Evolutionary conservation across 2,888 invertebrate species (phyloP).

Genomic region (Scaptomyza flava): DNA sequence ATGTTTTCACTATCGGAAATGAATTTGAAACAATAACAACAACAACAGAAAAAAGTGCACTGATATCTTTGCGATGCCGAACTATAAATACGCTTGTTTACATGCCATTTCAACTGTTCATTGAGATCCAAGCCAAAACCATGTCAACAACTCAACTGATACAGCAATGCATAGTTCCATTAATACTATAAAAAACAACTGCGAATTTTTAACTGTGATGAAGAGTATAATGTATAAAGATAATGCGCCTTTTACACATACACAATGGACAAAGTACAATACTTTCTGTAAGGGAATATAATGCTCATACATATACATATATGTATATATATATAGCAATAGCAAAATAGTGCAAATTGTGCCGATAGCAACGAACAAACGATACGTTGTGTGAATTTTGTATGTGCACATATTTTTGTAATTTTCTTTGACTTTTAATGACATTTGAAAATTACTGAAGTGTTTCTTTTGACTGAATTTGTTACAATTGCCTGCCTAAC

Average conservation of each 20-base stretch:
- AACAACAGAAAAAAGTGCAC: slow-evolving; percentile 1
- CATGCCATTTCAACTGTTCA: slow-evolving; percentile 3
- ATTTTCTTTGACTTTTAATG: slow-evolving; percentile 23
- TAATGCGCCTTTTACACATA: background rate
- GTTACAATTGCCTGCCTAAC: slow-evolving; percentile 3
- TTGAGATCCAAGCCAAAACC: background rate
- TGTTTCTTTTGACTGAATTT: slow-evolving; percentile 11
- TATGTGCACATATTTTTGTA: slow-evolving; percentile 20
- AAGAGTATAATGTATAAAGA: background rate
- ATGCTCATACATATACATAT: background rate
- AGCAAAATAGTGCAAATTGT: slow-evolving; percentile 26
- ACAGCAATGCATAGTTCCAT: background rate
- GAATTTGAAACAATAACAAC: slow-evolving; percentile 55
- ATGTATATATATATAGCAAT: slow-evolving; percentile 2
- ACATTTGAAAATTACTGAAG: slow-evolving; percentile 4
- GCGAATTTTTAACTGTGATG: background rate
- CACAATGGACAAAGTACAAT: background rate
- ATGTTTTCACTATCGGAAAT: slow-evolving; percentile 65
- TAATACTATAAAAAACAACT: background rate
- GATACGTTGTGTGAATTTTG: slow-evolving; percentile 4
- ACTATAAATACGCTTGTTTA: slow-evolving; percentile 25
- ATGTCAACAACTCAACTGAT: background rate
- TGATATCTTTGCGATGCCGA: slow-evolving; percentile 9
- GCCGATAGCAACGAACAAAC: slow-evolving; percentile 26
- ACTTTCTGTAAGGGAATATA: background rate